Evolutionary conservation across 2,888 invertebrate genomes (phyloP), one percentile per base, ranked within the genome.

Genomic region (Cyrtodaria siliqua): DNA sequence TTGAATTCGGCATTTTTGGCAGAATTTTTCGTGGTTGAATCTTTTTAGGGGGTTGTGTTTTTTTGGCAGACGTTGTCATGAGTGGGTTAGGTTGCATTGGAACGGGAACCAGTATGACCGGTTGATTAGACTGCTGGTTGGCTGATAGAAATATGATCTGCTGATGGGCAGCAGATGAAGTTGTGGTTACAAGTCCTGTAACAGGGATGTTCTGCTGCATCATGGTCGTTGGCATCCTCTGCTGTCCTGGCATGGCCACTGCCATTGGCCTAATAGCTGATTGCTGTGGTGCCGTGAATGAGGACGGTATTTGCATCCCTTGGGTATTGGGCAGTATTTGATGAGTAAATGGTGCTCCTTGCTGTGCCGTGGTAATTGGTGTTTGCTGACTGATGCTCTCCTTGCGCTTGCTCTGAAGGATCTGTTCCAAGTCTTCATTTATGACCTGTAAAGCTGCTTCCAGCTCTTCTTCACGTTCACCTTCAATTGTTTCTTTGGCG

Each of bases 371-470:
- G n/a, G n/a, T n/a, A n/a, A n/a, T n/a, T n/a, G n/a, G n/a, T n/a
- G n/a, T n/a, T n/a, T n/a, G n/a, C n/a, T n/a, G n/a, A n/a, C n/a
- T n/a, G n/a, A n/a, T n/a, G n/a, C n/a, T n/a, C n/a, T n/a, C n/a
- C n/a, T n/a, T n/a, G n/a, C n/a, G n/a, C n/a, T n/a, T n/a, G n/a
- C n/a, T n/a, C n/a, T n/a, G n/a, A n/a, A n/a, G n/a, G n/a, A n/a
- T 64, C 64, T 33, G 44, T 27, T 52, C 57, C 49, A 80, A 56
- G 40, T 74, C 73, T 29, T 79, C 61, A 38, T 66, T 71, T n/a
- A 86, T 79, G 9, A 86, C 73, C 18, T 73, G 68, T 59, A 77
- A 40, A 2, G 79, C 82, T 57, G 78, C 80, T 27, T 79, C 61
- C 4, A 86, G 71, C 20, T 71, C 60, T 3, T 75, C 76, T 26